A percentile compares a stretch with the other conserved stretches of the same genome.
These are phyloP conservation scores for Junonia oenone DNA, from an alignment of 2,888 invertebrate genomes.

Conservation along the genomic window DNA sequence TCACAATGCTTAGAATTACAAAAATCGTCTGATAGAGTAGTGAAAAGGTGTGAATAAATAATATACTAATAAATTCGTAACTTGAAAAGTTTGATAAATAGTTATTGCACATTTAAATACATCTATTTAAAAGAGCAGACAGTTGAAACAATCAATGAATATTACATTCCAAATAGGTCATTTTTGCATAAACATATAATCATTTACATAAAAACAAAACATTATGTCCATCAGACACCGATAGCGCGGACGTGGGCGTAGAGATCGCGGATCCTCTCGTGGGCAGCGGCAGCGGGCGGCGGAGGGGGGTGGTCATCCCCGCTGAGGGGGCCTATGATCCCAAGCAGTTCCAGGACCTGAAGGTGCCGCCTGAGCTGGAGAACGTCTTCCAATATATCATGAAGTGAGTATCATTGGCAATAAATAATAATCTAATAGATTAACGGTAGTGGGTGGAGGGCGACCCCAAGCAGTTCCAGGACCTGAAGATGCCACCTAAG, in stretches of 20 bases:
- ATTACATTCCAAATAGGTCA: not conserved
- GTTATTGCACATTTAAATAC: no score
- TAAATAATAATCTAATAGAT: no score
- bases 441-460: no score
- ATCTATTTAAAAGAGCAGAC: not conserved
- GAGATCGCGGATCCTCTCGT: constrained; percentile 39
- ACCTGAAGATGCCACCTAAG: no score
- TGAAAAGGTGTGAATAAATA: no score
- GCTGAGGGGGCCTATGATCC: constrained; percentile 87
- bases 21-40: no score
- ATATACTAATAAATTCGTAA: no score
- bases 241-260: constrained; percentile 51
- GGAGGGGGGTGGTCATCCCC: constrained; percentile 64
- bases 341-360: constrained; percentile 88
- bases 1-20: no score
- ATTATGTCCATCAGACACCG: constrained; percentile 64
- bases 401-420: constrained; percentile 75
- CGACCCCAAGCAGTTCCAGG: no score
- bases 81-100: no score
- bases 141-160: not conserved
- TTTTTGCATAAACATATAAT: not conserved
- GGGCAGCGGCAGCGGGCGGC: constrained; percentile 47
- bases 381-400: constrained; percentile 96
- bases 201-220: no score
- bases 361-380: constrained; percentile 90